Evolutionary conservation across 2,888 invertebrate species (phyloP).

Genomic region (Chalcosyrphus nemorum): DNA sequence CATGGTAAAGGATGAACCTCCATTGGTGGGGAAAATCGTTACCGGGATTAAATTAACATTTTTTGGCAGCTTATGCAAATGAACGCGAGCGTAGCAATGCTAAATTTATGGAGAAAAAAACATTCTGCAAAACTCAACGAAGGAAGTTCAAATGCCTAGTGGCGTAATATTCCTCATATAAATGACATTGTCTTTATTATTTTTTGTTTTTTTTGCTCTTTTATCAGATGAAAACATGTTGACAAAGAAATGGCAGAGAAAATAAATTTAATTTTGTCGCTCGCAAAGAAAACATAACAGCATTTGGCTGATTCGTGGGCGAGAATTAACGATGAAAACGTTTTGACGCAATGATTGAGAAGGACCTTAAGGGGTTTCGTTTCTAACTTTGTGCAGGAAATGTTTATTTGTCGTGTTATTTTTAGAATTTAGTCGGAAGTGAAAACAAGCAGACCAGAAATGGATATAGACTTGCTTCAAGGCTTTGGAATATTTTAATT

Average conservation of each 20-base stretch:
- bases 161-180: constrained; percentile 2
- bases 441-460: not conserved
- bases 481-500: not conserved
- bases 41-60: constrained; percentile 43
- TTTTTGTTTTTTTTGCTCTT: too few relatives aligned
- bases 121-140: not conserved
- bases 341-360: constrained; percentile 35
- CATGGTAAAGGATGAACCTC: constrained; percentile 11
- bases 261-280: constrained; percentile 48
- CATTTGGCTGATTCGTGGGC: constrained; percentile 1
- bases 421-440: not conserved
- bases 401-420: constrained; percentile 4
- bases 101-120: constrained; percentile 27
- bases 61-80: constrained; percentile 50
- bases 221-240: constrained; percentile 32
- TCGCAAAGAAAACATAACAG: not conserved
- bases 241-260: not conserved
- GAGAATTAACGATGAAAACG: constrained; percentile 26
- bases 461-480: not conserved
- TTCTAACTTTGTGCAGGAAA: not conserved
- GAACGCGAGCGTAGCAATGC: constrained; percentile 22
- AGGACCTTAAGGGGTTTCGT: not conserved
- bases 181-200: constrained; percentile 16
- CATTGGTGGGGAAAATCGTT: not conserved
- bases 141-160: constrained; percentile 15